phyloP scores from a whole-genome alignment of 2,888 invertebrate species.

The Sphaeridia pumilis region DNA sequence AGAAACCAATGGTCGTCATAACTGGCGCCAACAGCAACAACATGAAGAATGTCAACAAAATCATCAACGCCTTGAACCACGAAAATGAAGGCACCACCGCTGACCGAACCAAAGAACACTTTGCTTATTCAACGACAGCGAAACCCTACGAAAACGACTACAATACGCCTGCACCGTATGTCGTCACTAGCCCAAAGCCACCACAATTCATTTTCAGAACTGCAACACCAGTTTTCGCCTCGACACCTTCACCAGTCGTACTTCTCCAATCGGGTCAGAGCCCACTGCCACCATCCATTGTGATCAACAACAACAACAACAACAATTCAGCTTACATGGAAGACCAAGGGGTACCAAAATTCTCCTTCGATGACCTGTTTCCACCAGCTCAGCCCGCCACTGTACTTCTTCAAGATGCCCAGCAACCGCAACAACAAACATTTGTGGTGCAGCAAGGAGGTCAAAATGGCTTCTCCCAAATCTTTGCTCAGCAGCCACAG shows the following conservation, averaged over 20 bases:
- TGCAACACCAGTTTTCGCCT: not conserved
- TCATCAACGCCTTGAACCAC: slow-evolving; percentile 6
- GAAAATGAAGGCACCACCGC: not conserved
- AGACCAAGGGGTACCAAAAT: not conserved
- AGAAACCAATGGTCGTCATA: slow-evolving; percentile 9
- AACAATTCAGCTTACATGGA: not conserved
- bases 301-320: slow-evolving; percentile 1
- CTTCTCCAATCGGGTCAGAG: not conserved
- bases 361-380: not conserved
- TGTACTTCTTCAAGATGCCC: not conserved
- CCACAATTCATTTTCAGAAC: not conserved
- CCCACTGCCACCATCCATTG: not conserved
- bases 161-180: not conserved
- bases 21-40: not conserved
- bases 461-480: slow-evolving; percentile 2
- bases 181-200: too few relatives aligned
- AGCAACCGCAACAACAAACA: slow-evolving; percentile 4
- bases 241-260: slow-evolving; percentile 3
- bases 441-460: slow-evolving; percentile 1
- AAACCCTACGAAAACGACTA: not conserved
- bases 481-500: slow-evolving; percentile 1
- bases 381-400: not conserved
- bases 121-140: not conserved
- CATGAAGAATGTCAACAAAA: slow-evolving; percentile 6
- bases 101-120: not conserved